Conservation (phyloP, 1,140 invertebrate genomes). For the Augochlora pura region DNA sequence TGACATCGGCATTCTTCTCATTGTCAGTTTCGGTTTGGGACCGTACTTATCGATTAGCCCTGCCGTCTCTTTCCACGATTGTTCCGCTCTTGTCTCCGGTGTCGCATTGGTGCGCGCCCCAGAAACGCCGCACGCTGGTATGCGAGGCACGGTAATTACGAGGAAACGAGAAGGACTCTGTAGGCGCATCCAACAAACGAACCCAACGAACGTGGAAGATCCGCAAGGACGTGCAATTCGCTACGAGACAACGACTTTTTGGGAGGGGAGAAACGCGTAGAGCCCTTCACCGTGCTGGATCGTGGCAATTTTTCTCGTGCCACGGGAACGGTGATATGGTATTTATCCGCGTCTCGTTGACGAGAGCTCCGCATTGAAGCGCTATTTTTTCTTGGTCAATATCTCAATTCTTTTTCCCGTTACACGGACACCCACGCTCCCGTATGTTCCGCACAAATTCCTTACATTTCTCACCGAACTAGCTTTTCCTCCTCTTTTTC, state of each 20-base stretch:
- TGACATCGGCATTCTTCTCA: slow-evolving; percentile 57
- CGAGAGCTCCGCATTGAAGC: not conserved
- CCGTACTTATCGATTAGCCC: slow-evolving; percentile 64
- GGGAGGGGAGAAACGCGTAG: too few species aligned
- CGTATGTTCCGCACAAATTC: not conserved
- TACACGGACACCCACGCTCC: not conserved
- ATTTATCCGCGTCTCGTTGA: slow-evolving; percentile 32
- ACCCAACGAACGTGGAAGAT: slow-evolving; percentile 32
- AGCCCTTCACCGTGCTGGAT: slow-evolving; percentile 9
- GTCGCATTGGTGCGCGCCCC: slow-evolving; percentile 57
- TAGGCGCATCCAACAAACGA: slow-evolving; percentile 35
- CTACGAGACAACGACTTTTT: slow-evolving; percentile 41
- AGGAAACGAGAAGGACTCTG: slow-evolving; percentile 50
- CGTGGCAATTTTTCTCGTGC: slow-evolving; percentile 35
- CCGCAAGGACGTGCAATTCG: slow-evolving; percentile 44
- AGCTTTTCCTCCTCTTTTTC: too few species aligned
- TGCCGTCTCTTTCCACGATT: slow-evolving; percentile 61
- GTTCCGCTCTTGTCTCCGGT: slow-evolving; percentile 60
- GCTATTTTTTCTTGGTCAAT: not conserved
- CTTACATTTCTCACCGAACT: not conserved
- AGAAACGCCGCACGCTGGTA: slow-evolving; percentile 57
- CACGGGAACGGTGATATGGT: slow-evolving; percentile 12
- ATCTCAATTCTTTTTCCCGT: not conserved
- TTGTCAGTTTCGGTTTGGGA: slow-evolving; percentile 60
- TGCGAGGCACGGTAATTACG: slow-evolving; percentile 64